Percentiles rank a stretch among this genome's conserved stretches.
phyloP scores from a whole-genome alignment of 2,888 invertebrate species.

The Geotrupes spiniger region DNA sequence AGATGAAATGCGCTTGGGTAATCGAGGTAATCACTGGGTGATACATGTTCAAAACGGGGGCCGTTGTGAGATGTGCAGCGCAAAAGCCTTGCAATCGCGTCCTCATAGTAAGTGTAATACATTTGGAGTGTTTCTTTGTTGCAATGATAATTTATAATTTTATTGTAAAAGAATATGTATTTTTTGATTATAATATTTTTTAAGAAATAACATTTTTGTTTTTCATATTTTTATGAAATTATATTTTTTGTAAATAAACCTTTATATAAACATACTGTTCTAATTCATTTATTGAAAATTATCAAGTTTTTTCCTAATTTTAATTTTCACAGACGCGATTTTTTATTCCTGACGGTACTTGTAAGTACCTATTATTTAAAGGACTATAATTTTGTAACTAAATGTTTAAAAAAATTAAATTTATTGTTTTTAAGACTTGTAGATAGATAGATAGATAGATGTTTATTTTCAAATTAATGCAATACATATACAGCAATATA shows the following conservation, averaged over 20 bases:
- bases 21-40: background rate
- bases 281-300: slow-evolving; percentile 7
- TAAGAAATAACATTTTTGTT: slow-evolving; percentile 10
- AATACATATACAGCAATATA: too few species aligned
- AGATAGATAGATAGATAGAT: too few species aligned
- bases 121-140: slow-evolving; percentile 16
- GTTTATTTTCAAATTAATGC: too few species aligned
- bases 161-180: slow-evolving; percentile 10
- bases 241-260: slow-evolving; percentile 11
- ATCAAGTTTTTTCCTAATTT: slow-evolving; percentile 12
- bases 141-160: slow-evolving; percentile 15
- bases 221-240: slow-evolving; percentile 9
- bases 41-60: background rate
- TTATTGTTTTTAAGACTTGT: slow-evolving; percentile 11
- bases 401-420: slow-evolving; percentile 9
- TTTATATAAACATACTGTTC: slow-evolving; percentile 9
- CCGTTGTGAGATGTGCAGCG: background rate
- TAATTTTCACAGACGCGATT: slow-evolving; percentile 13
- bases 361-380: slow-evolving; percentile 13
- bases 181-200: slow-evolving; percentile 8
- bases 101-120: slow-evolving; percentile 14
- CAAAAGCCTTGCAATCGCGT: slow-evolving; percentile 8
- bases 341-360: slow-evolving; percentile 15
- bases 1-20: background rate
- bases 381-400: slow-evolving; percentile 12